Percentiles rank a stretch among this genome's conserved stretches.
These are phyloP conservation scores for Phrynocephalus versicolor DNA, from an alignment of 2,113 vertebrate genomes.

Conservation along the genomic window DNA sequence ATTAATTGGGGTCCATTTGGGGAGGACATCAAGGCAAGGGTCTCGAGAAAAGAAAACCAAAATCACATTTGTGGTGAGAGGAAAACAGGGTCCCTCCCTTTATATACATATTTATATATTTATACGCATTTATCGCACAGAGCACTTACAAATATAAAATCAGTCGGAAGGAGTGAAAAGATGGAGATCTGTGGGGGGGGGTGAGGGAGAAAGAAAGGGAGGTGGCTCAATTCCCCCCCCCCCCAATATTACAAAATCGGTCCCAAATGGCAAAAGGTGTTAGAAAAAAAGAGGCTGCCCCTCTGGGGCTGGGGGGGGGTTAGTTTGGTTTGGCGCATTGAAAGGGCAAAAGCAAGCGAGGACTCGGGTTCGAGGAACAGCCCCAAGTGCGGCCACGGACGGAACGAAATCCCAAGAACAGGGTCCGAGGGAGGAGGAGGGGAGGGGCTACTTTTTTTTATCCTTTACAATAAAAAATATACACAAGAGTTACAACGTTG, in stretches of 20 bases:
- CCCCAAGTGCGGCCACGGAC: background rate
- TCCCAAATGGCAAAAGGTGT: background rate
- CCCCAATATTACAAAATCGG: background rate
- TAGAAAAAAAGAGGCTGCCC: background rate
- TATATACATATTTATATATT: background rate
- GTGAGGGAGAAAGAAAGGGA: accelerated
- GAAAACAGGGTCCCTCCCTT: background rate
- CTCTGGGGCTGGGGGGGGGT: no score
- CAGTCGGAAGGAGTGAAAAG: accelerated
- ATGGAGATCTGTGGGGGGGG: accelerated
- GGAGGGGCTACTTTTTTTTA: slow-evolving; percentile 22
- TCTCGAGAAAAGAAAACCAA: background rate
- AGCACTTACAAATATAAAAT: background rate
- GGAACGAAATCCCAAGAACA: background rate
- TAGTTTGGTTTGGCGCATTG: no score
- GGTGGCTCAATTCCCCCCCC: background rate
- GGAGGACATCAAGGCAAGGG: no score
- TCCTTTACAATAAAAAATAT: slow-evolving; percentile 70
- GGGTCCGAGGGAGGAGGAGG: background rate
- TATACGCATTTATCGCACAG: background rate
- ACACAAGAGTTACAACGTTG: slow-evolving; percentile 40
- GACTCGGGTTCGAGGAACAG: background rate
- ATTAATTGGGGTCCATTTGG: no score
- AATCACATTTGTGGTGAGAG: background rate
- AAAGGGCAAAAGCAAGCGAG: background rate